Conservation (phyloP, 2,888 invertebrate genomes). For the Trypoxylon attenuatum region DNA sequence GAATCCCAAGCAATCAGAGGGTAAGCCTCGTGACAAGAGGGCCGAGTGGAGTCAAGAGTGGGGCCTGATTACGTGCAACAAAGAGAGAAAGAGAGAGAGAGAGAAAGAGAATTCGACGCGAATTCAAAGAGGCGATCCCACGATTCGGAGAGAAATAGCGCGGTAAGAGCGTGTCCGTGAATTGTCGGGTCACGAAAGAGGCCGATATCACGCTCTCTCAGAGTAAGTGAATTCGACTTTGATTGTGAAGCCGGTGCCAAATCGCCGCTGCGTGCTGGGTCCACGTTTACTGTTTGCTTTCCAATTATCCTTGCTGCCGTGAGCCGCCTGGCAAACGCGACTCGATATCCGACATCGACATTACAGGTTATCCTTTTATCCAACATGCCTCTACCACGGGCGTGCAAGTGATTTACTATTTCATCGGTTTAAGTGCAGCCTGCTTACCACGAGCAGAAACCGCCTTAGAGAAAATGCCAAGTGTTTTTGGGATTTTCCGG, state of each 20-base stretch:
- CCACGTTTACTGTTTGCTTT: constrained; percentile 47
- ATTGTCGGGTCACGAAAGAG: neutral
- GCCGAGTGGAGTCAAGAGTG: no score
- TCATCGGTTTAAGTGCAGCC: constrained; percentile 1
- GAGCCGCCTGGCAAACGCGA: constrained; percentile 16
- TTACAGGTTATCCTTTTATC: neutral
- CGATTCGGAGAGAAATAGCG: neutral
- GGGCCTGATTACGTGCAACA: no score
- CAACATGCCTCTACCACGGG: neutral
- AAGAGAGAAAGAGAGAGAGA: no score
- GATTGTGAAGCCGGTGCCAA: constrained; percentile 48
- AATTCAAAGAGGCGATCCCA: neutral
- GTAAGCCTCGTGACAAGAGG: no score
- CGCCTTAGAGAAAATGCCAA: neutral
- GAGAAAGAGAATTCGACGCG: neutral
- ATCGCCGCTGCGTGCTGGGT: constrained; percentile 37
- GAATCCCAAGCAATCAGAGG: no score
- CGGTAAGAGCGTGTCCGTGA: neutral
- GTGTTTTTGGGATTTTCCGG: neutral
- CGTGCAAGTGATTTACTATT: neutral
- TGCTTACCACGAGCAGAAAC: neutral
- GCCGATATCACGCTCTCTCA: no score
- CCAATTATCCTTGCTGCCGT: constrained; percentile 49
- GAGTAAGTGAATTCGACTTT: constrained; percentile 49
- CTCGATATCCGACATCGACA: neutral